These are phyloP conservation scores for Carcinoscorpius rotundicauda DNA, from an alignment of 1,140 invertebrate genomes.

Conservation along the genomic window DNA sequence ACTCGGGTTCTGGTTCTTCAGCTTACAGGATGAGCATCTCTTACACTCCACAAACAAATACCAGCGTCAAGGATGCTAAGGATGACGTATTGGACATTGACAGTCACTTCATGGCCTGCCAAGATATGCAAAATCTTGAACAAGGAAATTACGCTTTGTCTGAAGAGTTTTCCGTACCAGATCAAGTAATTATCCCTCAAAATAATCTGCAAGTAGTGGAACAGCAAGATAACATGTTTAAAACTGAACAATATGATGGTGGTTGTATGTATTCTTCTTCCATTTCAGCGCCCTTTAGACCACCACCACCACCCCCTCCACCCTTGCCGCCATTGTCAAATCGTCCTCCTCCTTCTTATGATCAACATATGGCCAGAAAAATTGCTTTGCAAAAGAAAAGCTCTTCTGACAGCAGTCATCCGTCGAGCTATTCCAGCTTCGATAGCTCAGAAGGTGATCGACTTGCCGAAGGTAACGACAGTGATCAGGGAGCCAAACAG, in stretches of 20 bases:
- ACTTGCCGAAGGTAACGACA: not conserved
- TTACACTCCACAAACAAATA: no score
- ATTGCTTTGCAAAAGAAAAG: conserved; percentile 7
- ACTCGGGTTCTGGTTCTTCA: conserved; percentile 4
- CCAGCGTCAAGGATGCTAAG: not conserved
- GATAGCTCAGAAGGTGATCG: conserved; percentile 15
- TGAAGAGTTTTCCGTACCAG: no score
- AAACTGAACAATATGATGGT: no score
- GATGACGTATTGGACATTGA: conserved; percentile 8
- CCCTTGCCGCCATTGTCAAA: not conserved
- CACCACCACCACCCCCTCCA: no score
- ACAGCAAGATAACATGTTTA: no score
- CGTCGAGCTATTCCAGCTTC: conserved; percentile 18
- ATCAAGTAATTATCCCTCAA: no score
- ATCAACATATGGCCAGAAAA: conserved; percentile 20
- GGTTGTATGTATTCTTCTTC: no score
- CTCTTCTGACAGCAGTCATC: conserved; percentile 14
- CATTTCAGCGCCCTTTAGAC: no score
- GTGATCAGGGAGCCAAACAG: not conserved
- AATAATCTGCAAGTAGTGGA: no score
- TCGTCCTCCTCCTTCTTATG: conserved; percentile 16
- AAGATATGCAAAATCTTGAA: conserved; percentile 18
- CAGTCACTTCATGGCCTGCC: conserved; percentile 9
- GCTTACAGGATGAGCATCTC: conserved; percentile 7
- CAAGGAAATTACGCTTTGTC: no score